A percentile compares a stretch with the other conserved stretches of the same genome.
Evolutionary conservation across 2,113 vertebrate genomes (phyloP).

Genomic region (Poecile atricapillus): DNA sequence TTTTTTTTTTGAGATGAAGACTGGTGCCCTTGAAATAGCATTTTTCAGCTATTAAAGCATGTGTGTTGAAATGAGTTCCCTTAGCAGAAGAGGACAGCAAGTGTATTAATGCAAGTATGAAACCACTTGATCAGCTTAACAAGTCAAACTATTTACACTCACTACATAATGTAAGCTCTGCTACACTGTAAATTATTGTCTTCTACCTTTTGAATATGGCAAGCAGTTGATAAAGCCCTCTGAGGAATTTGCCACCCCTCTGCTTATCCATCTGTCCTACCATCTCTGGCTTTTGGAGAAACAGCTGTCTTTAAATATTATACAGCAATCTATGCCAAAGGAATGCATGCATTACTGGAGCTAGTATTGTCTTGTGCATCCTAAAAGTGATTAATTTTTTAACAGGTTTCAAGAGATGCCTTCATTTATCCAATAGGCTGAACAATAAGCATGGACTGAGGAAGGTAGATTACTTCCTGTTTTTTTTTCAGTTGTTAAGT

Average conservation of each 20-base stretch:
- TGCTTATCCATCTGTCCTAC: constrained; percentile 42
- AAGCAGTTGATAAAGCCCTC: neutral
- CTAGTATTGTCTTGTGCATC: neutral
- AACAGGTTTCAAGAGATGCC: neutral
- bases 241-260: constrained; percentile 32
- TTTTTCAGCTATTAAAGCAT: neutral
- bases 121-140: neutral
- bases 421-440: constrained; percentile 20
- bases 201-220: neutral
- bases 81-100: neutral
- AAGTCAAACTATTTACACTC: neutral
- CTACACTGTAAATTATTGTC: neutral
- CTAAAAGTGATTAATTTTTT: constrained; percentile 38
- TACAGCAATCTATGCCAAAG: constrained; percentile 25
- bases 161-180: neutral
- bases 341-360: neutral
- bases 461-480: neutral
- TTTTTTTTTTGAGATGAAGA: neutral
- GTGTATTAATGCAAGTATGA: neutral
- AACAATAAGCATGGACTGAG: neutral
- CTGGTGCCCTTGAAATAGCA: neutral
- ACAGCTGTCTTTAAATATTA: constrained; percentile 40
- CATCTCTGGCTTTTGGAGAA: constrained; percentile 19
- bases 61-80: neutral
- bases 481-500: constrained; percentile 4